Percentiles rank a stretch among this genome's conserved stretches.
phyloP scores from a whole-genome alignment of 2,888 invertebrate genomes.

The Cheiracanthium punctorium region DNA sequence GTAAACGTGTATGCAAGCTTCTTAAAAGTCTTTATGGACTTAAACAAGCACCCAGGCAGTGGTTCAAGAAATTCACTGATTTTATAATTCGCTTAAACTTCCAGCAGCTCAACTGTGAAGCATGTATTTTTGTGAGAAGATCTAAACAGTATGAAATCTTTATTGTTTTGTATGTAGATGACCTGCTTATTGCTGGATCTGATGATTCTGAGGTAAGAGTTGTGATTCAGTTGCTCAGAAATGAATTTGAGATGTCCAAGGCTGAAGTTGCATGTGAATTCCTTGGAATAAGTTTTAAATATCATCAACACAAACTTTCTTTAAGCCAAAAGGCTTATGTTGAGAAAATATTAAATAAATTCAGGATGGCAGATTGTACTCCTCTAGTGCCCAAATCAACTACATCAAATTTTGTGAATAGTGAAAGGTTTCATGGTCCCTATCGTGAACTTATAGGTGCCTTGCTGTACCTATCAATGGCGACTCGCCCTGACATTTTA shows the following conservation, averaged over 20 bases:
- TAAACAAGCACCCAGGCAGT: conserved; percentile 20
- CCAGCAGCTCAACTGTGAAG: conserved; percentile 30
- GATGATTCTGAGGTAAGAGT: background rate
- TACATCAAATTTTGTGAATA: conserved; percentile 18
- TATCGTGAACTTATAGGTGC: conserved; percentile 19
- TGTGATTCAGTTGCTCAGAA: background rate
- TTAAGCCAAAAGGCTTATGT: conserved; percentile 20
- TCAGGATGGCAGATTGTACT: conserved; percentile 27
- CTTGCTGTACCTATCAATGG: conserved; percentile 24
- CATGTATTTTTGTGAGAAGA: conserved; percentile 27
- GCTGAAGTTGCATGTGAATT: conserved; percentile 10
- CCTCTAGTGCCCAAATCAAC: conserved; percentile 17
- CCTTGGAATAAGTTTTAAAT: background rate
- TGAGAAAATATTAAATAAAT: conserved; percentile 16
- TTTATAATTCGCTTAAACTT: conserved; percentile 30
- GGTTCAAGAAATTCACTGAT: conserved; percentile 33
- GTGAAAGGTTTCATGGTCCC: conserved; percentile 12
- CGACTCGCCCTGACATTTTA: conserved; percentile 24
- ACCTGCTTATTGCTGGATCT: conserved; percentile 11
- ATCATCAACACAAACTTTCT: background rate
- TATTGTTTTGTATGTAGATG: conserved; percentile 28
- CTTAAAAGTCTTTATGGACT: conserved; percentile 31
- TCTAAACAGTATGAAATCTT: conserved; percentile 27
- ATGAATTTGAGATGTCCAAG: conserved; percentile 30
- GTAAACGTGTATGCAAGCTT: conserved; percentile 40